Conservation (phyloP, 2,113 vertebrate species). For the Dunckerocampus dactyliophorus region DNA sequence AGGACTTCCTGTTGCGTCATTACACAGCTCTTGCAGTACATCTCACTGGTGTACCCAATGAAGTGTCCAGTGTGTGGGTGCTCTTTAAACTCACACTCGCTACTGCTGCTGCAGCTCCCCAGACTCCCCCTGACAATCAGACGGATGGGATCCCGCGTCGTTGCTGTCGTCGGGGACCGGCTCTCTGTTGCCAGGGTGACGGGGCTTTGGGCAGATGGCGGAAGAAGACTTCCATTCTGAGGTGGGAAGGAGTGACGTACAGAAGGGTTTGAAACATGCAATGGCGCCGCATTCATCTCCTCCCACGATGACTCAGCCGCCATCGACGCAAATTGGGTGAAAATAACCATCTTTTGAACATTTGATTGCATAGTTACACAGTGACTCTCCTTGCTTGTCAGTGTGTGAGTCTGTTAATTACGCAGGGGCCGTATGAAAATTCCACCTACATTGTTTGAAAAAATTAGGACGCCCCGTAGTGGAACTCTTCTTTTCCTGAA, state of each 20-base stretch:
- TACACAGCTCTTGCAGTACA: not conserved
- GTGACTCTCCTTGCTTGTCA: too few relatives aligned
- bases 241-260: slow-evolving; percentile 53
- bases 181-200: slow-evolving; percentile 75
- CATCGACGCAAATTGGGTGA: slow-evolving; percentile 36
- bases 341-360: slow-evolving; percentile 34
- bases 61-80: not conserved
- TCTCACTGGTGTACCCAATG: not conserved
- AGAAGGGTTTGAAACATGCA: slow-evolving; percentile 32
- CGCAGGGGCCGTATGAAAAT: slow-evolving; percentile 26
- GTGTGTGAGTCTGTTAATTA: not conserved
- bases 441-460: slow-evolving; percentile 1
- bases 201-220: slow-evolving; percentile 72
- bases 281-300: slow-evolving; percentile 23
- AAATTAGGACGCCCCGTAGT: too few relatives aligned
- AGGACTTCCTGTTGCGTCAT: too few relatives aligned
- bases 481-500: too few relatives aligned
- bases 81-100: slow-evolving; percentile 83
- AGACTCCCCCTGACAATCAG: slow-evolving; percentile 96
- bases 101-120: slow-evolving; percentile 97
- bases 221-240: slow-evolving; percentile 83
- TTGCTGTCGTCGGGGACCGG: slow-evolving; percentile 77
- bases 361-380: not conserved
- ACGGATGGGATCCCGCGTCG: slow-evolving; percentile 82
- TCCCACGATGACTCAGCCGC: slow-evolving; percentile 52